A percentile compares a stretch with the other conserved stretches of the same genome.
These are phyloP conservation scores for Leptinotarsa lineolata DNA, from an alignment of 1,140 invertebrate species.

Conservation along the genomic window DNA sequence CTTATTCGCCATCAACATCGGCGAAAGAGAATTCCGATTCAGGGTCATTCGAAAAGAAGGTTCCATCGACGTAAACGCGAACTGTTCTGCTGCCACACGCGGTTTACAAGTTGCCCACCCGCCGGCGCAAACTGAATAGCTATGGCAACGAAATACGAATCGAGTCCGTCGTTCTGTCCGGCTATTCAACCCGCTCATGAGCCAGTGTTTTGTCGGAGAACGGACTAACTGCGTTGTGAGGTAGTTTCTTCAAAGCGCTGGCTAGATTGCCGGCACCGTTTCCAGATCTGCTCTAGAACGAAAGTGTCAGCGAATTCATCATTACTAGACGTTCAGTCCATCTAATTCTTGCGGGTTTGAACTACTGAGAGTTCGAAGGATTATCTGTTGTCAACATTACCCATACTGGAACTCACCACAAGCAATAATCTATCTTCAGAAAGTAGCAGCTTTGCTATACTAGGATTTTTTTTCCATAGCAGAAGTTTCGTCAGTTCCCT, in stretches of 20 bases:
- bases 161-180: background rate
- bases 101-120: slow-evolving; percentile 15
- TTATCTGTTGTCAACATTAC: no score
- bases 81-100: slow-evolving; percentile 20
- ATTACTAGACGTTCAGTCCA: no score
- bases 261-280: background rate
- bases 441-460: no score
- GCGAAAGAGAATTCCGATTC: slow-evolving; percentile 7
- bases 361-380: no score
- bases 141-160: slow-evolving; percentile 18
- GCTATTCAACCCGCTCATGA: slow-evolving; percentile 18
- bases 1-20: slow-evolving; percentile 17
- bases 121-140: slow-evolving; percentile 19
- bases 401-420: no score
- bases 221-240: background rate
- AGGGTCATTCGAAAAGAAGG: slow-evolving; percentile 23
- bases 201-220: background rate
- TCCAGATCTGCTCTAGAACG: background rate
- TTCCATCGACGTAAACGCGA: background rate
- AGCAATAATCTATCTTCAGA: no score
- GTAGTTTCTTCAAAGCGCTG: background rate
- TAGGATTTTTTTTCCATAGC: no score
- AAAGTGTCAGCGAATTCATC: no score
- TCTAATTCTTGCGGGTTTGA: no score
- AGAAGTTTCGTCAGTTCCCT: no score